Conservation (phyloP, 2,113 vertebrate species). For the Tachycineta bicolor region DNA sequence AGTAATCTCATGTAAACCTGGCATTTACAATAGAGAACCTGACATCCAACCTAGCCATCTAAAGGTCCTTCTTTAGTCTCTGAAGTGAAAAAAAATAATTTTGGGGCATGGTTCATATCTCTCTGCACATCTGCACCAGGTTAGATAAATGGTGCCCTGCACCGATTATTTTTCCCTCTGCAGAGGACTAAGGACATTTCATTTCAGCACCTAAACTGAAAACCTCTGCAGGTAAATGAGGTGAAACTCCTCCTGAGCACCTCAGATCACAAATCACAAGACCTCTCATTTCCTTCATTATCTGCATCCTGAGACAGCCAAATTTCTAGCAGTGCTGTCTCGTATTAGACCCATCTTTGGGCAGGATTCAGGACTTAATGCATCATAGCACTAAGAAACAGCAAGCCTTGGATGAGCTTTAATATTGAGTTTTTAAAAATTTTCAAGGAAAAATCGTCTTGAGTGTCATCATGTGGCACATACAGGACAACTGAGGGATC, state of each 20-base stretch:
- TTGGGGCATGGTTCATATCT: background rate
- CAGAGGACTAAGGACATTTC: background rate
- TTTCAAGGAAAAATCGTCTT: background rate
- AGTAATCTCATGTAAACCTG: background rate
- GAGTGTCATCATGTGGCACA: fast-evolving
- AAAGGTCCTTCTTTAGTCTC: background rate
- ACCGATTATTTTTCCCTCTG: background rate
- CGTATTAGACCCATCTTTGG: background rate
- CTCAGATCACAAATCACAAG: fast-evolving
- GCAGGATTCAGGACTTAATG: background rate
- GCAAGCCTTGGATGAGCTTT: background rate
- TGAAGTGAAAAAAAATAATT: background rate
- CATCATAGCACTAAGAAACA: background rate
- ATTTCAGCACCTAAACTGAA: background rate
- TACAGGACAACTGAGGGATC: background rate
- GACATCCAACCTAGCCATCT: background rate
- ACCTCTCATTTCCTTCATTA: background rate
- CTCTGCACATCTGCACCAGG: background rate
- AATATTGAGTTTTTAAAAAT: fast-evolving
- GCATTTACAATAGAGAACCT: background rate
- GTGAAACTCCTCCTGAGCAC: background rate
- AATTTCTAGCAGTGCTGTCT: background rate
- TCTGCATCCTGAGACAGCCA: fast-evolving
- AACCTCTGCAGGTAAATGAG: background rate
- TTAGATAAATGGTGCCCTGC: background rate